Evolutionary conservation across 2,113 vertebrate species (phyloP).

Genomic region (Andinoacara biseriatus): DNA sequence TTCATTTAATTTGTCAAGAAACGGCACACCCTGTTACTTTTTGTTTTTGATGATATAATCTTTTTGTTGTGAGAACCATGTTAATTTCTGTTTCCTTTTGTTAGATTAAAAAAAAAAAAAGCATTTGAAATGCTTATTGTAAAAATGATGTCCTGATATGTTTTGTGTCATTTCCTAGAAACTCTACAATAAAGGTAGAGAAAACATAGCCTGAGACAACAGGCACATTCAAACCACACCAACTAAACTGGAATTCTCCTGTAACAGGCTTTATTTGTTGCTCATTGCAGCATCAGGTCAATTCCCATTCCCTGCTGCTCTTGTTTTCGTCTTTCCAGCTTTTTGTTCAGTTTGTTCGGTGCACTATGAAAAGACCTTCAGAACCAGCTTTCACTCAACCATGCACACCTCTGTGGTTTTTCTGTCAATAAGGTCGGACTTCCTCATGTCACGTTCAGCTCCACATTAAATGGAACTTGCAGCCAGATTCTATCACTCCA

Average conservation of each 20-base stretch:
- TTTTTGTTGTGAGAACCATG: neutral
- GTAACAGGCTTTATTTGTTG: neutral
- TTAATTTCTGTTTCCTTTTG: neutral
- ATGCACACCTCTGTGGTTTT: constrained; percentile 7
- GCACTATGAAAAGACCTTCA: neutral
- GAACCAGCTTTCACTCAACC: neutral
- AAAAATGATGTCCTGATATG: neutral
- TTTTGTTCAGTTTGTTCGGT: neutral
- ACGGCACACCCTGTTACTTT: neutral
- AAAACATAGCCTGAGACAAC: neutral
- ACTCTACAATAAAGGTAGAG: neutral
- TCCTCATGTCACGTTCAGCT: neutral
- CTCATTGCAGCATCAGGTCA: neutral
- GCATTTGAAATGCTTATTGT: neutral
- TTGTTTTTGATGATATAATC: neutral
- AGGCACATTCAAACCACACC: fast-evolving
- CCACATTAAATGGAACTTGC: neutral
- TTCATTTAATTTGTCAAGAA: neutral
- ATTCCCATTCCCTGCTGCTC: neutral
- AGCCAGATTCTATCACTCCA: neutral
- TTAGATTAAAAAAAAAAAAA: neutral
- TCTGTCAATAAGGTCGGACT: neutral
- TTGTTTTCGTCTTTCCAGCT: neutral
- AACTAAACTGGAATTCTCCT: neutral
- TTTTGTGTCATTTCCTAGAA: neutral